Percentiles rank a stretch among this genome's conserved stretches.
phyloP scores from a whole-genome alignment of 23 tunicate species.

The Halocynthia aurantium region DNA sequence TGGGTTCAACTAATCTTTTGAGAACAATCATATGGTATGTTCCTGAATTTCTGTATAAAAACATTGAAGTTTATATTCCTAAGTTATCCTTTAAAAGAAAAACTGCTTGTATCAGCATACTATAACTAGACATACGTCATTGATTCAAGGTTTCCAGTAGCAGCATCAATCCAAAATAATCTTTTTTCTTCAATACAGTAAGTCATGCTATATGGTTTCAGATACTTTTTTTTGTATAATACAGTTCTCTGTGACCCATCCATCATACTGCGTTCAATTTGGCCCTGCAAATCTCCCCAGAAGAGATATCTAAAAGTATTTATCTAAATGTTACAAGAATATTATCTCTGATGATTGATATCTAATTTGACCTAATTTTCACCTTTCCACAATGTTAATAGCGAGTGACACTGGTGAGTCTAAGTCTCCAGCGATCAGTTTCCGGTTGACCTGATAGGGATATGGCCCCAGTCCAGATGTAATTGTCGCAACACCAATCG shows the following conservation, averaged over 20 bases:
- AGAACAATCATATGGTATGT: background rate
- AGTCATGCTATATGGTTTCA: constrained; percentile 34
- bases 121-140: constrained; percentile 19
- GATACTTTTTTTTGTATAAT: constrained; percentile 29
- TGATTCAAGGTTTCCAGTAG: constrained; percentile 22
- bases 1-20: background rate
- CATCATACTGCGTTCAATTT: constrained; percentile 45
- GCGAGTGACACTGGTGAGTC: constrained; percentile 47
- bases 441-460: constrained; percentile 24
- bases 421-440: constrained; percentile 38
- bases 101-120: background rate
- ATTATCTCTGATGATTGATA: background rate
- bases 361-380: background rate
- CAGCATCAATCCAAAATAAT: constrained; percentile 63
- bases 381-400: constrained; percentile 61
- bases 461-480: background rate
- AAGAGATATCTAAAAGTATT: constrained; percentile 31
- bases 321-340: background rate
- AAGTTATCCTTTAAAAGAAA: background rate
- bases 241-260: constrained; percentile 49
- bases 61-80: background rate
- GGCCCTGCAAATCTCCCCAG: constrained; percentile 73
- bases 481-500: constrained; percentile 69
- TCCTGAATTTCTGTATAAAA: background rate
- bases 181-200: constrained; percentile 18